Base-by-base conservation (phyloP, 2,888 invertebrate species). In the Caenorhabditis plicata region DNA sequence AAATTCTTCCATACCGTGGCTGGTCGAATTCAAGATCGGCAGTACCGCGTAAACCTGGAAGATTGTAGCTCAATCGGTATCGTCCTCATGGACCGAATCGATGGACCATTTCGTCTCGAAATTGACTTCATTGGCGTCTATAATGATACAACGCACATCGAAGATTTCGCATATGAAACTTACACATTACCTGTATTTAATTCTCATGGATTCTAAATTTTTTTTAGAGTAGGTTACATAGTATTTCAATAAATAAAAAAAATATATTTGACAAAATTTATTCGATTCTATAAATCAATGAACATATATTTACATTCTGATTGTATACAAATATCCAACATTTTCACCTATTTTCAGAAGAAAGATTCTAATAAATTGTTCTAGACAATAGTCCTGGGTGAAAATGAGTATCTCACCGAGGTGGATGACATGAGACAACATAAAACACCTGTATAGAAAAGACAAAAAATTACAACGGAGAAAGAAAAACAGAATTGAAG, bases 161-260 rank as follows among this genome's bases (percentile, higher is more conserved):
- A 95, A 85, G 87, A 88, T 66, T 89, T 88, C 83, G 93, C 94
- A 0, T 98, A 98, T 83, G 96, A 98, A 87, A 88, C 88, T 87
- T 95, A 94, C 82, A 86, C 86, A 84, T 85, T 75, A 36, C 79
- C 80, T 8, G 45, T 75, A 7, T 72, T 63, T 41, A 71, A 67
- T 46, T 67, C 75, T 9, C 63, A 71, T 41, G 69, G 71, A 38
- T 58, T 74, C 45, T 74, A 63, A 41, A 19, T 51, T 47, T 42
- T 41, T 42, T 35, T 46, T 44, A 40, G 42, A 27, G 20, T 41
- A n/a, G 33, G 22, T 53, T 52, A 19, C 29, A 15, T 1, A 36
- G 19, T 53, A 49, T 49, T 47, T 48, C 39, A 41, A 47, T 35
- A 43, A 32, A 43, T 39, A 35, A 52, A 22, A 48, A 33, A 41